Percentiles rank a stretch among this genome's conserved stretches.
Evolutionary conservation across 2,888 invertebrate genomes (phyloP).

Genomic region (Drosophila buzzatii): DNA sequence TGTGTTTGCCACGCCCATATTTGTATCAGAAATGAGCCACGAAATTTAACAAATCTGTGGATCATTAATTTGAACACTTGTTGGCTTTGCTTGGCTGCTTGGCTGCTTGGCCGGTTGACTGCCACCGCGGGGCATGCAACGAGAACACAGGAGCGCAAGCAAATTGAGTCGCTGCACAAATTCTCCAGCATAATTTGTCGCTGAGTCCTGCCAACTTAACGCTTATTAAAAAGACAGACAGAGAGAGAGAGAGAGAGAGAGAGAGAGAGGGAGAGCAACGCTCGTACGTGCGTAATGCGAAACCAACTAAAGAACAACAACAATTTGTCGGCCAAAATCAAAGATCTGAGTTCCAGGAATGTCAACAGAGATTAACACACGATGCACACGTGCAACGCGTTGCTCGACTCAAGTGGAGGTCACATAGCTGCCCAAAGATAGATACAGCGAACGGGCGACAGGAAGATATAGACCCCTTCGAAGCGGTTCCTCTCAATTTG

Average conservation of each 20-base stretch:
- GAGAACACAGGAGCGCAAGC: conserved; percentile 25
- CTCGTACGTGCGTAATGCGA: conserved; percentile 70
- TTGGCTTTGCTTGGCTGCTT: conserved; percentile 31
- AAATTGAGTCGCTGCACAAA: conserved; percentile 65
- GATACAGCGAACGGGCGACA: conserved; percentile 1
- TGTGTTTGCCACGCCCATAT: conserved; percentile 63
- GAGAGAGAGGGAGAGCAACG: not conserved
- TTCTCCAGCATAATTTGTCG: conserved; percentile 59
- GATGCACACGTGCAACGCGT: conserved; percentile 82
- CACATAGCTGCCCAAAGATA: conserved; percentile 12
- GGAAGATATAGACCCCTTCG: conserved; percentile 18
- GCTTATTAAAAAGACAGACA: conserved; percentile 65
- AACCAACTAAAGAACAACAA: conserved; percentile 52
- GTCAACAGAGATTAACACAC: conserved; percentile 83
- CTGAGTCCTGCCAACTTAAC: conserved; percentile 70
- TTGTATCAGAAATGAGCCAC: conserved; percentile 66
- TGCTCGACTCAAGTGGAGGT: conserved; percentile 61
- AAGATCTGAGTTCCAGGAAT: conserved; percentile 81
- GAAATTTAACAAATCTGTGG: conserved; percentile 79
- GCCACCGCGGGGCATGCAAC: conserved; percentile 25
- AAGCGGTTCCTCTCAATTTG: conserved; percentile 19
- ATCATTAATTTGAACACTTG: conserved; percentile 80
- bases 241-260: not conserved
- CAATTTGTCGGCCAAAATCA: conserved; percentile 65
- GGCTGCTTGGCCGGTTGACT: conserved; percentile 25